These are phyloP conservation scores for Acanthaster planci DNA, from an alignment of 35 echinoderm and acorn worm genomes.

Conservation along the genomic window DNA sequence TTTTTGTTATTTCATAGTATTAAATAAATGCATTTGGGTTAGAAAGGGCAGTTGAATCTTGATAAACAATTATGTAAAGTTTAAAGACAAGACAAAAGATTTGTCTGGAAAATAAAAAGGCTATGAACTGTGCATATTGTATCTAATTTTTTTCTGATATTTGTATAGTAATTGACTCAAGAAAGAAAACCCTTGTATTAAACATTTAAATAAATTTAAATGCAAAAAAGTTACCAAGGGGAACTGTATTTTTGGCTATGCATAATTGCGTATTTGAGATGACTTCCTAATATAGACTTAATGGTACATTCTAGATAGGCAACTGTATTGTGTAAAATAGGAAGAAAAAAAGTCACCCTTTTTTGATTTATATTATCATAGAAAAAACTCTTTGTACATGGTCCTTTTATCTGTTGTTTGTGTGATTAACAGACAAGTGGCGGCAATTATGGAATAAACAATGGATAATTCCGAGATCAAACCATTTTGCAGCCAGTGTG, in stretches of 20 bases:
- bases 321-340: neutral
- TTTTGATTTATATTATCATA: constrained; percentile 29
- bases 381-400: constrained; percentile 16
- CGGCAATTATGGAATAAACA: neutral
- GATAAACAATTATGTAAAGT: neutral
- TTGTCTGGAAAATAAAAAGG: neutral
- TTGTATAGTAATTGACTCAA: constrained; percentile 13
- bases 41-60: constrained; percentile 2
- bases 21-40: constrained; percentile 1
- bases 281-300: neutral
- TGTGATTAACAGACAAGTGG: neutral
- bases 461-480: neutral
- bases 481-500: neutral
- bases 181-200: constrained; percentile 5
- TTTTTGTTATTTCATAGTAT: neutral
- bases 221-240: neutral
- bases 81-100: neutral
- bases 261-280: constrained; percentile 8
- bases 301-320: constrained; percentile 23
- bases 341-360: constrained; percentile 8
- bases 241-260: constrained; percentile 26
- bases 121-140: constrained; percentile 13
- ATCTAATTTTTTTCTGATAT: constrained; percentile 25
- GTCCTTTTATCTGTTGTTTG: neutral
- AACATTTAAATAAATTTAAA: neutral